Evolutionary conservation across 2,888 invertebrate genomes (phyloP), one percentile per base, ranked within the genome.

Genomic region (Heteropelma amictum): DNA sequence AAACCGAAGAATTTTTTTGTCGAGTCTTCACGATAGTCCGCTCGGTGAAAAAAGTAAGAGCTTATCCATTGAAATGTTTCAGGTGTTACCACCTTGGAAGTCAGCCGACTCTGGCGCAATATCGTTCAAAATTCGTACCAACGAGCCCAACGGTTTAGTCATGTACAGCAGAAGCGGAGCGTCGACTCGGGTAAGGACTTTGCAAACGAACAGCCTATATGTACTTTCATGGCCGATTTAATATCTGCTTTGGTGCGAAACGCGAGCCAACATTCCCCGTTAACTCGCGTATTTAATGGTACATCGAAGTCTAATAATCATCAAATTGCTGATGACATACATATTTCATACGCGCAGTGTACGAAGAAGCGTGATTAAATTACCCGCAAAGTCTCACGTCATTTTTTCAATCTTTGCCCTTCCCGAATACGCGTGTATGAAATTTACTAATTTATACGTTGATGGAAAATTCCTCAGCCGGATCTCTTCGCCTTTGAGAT

Each of bases 401-500:
- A n/a, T n/a, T n/a, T n/a, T n/a, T n/a, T n/a, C n/a, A 33, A 33
- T 33, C 33, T 33, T 33, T 33, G 10, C 2, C 6, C 33, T 10
- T 33, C 4, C 19, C 17, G 40, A 42, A 19, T 10, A 8, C 45
- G 5, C 8, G 2, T 45, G 17, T 45, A 45, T 10, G 19, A 7
- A 19, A 7, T 4, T 17, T 21, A 8, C 1, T 60, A 8, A 3
- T 12, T 38, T 56, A 38, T 19, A 10, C 21, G n/a, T n/a, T n/a
- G n/a, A n/a, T n/a, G n/a, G n/a, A n/a, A n/a, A n/a, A n/a, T n/a
- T n/a, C 85, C 86, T 1, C 91, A 96, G 95, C 93, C 95, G 58
- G 98, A 98, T 88, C 93, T 98, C 61, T 96, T 99, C 86, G 97
- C 97, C 1, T 94, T 99, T 80, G 99, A 99, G 90, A 92, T 99